A percentile compares a stretch with the other conserved stretches of the same genome.
These are phyloP conservation scores for Coregonus suidteri DNA, from an alignment of 2,797 vertebrate species.

Conservation along the genomic window DNA sequence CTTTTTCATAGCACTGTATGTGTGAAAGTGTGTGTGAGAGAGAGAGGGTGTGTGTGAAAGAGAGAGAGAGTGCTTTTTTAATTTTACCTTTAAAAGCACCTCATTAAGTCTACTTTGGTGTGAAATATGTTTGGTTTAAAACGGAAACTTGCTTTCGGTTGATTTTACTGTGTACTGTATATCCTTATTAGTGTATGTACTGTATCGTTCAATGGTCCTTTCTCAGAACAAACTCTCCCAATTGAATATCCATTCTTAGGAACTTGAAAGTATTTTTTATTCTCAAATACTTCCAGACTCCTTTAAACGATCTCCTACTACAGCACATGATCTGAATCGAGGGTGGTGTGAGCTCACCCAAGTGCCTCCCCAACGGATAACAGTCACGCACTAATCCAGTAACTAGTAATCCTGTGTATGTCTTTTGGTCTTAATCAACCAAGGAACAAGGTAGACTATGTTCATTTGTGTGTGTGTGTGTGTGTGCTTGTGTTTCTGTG, in stretches of 20 bases:
- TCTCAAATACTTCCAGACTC: background rate
- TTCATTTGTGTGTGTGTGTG: conserved; percentile 2
- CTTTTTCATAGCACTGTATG: no score
- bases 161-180: background rate
- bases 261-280: no score
- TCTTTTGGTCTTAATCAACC: conserved; percentile 36
- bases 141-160: no score
- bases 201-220: background rate
- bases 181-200: background rate
- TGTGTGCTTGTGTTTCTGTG: conserved; percentile 1
- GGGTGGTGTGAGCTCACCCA: conserved; percentile 15
- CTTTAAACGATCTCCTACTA: no score
- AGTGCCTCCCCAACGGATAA: background rate
- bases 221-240: background rate
- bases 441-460: conserved; percentile 31
- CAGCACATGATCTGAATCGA: conserved; percentile 36
- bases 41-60: no score
- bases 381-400: conserved; percentile 23
- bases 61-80: no score
- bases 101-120: background rate
- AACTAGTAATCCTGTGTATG: conserved; percentile 25
- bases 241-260: background rate
- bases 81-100: no score
- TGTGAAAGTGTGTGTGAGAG: no score
- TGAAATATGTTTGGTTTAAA: no score